Evolutionary conservation across 2,888 invertebrate genomes (phyloP), one percentile per base, ranked within the genome.

Genomic region (Dendrolimus pini): DNA sequence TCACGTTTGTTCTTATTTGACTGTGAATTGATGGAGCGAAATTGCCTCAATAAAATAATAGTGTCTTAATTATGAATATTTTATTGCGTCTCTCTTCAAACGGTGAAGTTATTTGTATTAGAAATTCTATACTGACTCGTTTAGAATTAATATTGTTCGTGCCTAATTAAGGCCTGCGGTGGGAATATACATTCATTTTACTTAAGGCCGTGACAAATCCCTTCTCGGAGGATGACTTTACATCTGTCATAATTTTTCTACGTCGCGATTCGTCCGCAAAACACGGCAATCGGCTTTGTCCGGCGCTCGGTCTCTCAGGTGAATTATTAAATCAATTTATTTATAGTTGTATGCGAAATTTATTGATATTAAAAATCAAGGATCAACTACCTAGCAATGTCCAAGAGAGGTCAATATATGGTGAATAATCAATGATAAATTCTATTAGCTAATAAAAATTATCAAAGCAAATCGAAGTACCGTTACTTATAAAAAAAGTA

Each of bases 161-260:
- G 70, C 73, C 78, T 84, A 82, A 84, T 87, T 84, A 84, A 7
- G 76, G 68, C 70, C 73, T 75, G 70, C 74, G 70, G 71, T 72
- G 72, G 73, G 75, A 73, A 77, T 83, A 81, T 76, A 77, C 75
- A 82, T 76, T 77, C 75, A 82, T 85, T 81, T 80, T 82, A 83
- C 85, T 82, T 82, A 85, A 85, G 83, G 59, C 85, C 82, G 70
- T 89, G 83, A 89, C 84, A 82, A 87, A 90, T 86, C 72, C 65
- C 66, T 69, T 67, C 70, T 75, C 74, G 70, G 71, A 71, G 67
- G 74, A 68, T 74, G 75, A 72, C 74, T 71, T 80, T 77, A 71
- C 80, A 89, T 90, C 83, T 89, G 84, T 89, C 89, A 89, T 89
- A 88, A 89, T 90, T 90, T 87, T 89, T 89, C 88, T 86, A 88